Base-by-base conservation (phyloP, 2,797 vertebrate genomes). In the Crenuchus spilurus region DNA sequence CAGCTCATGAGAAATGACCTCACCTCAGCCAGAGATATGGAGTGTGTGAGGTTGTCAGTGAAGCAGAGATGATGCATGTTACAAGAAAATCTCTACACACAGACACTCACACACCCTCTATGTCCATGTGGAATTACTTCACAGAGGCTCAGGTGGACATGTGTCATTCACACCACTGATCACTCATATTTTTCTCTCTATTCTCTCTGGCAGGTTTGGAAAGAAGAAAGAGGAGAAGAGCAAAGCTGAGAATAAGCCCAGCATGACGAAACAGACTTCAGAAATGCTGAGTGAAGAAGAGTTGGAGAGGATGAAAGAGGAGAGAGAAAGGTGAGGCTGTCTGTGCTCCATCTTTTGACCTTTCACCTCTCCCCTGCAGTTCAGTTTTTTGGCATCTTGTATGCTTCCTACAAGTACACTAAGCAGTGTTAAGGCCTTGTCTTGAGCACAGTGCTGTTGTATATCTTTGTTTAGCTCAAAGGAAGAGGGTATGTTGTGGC, bases 151-250 rank as follows among this genome's bases (percentile, higher is more conserved):
- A n/a, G n/a, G n/a, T n/a, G n/a, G n/a, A n/a, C n/a, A n/a, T n/a
- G n/a, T n/a, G n/a, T n/a, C n/a, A n/a, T n/a, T n/a, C n/a, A n/a
- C n/a, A n/a, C n/a, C 67, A 20, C 16, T 48, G 26, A 28, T 31
- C 67, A 30, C 51, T 44, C 52, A 16, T 20, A 22, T 0, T 3
- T 55, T 22, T 49, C 41, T 44, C 3, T 57, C 11, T 63, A n/a
- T 11, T 20, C 61, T 63, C 6, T 80, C 20, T 83, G 30, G 77
- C 42, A 95, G 97, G 85, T 98, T 99, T 78, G 96, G 95, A 31
- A 99, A 98, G 91, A 98, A 95, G 85, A 98, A 95, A 78, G 97
- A 98, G 20, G 95, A 96, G 57, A 98, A 92, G 84, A 83, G 92
- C 75, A 97, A 97, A 84, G 48, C 60, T 0, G 95, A 96, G 64